Evolutionary conservation across 2,797 vertebrate species (phyloP).

Genomic region (Acanthis flammea): DNA sequence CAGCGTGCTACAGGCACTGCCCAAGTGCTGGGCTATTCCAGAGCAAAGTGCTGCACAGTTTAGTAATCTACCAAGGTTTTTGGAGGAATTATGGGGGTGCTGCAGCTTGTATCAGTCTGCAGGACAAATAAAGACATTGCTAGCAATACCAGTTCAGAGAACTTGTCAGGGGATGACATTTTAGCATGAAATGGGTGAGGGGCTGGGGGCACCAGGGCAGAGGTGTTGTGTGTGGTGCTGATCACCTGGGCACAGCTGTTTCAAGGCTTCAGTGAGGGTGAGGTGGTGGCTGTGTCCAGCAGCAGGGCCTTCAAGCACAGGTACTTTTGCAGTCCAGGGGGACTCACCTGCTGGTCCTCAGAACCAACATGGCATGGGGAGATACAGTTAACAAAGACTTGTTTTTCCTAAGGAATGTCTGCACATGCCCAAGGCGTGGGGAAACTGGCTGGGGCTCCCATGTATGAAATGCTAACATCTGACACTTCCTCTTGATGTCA

Average conservation of each 20-base stretch:
- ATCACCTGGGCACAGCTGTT: background rate
- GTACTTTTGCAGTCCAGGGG: background rate
- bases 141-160: background rate
- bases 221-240: background rate
- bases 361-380: background rate
- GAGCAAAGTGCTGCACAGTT: conserved; percentile 44
- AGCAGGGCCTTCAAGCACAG: background rate
- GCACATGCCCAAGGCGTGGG: background rate
- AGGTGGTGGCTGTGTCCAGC: background rate
- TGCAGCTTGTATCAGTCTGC: conserved; percentile 71
- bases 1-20: background rate
- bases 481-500: background rate
- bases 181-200: background rate
- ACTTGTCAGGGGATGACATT: background rate
- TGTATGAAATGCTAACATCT: background rate
- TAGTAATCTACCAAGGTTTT: conserved; percentile 63
- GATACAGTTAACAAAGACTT: background rate
- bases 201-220: background rate
- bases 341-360: background rate
- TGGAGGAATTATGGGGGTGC: conserved; percentile 58
- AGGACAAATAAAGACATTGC: conserved; percentile 68
- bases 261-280: background rate
- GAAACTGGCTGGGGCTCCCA: background rate
- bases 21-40: conserved; percentile 1
- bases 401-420: background rate